Percentiles rank a stretch among this genome's conserved stretches.
Evolutionary conservation across 2,888 invertebrate genomes (phyloP).

Genomic region (Ligdia adustata): DNA sequence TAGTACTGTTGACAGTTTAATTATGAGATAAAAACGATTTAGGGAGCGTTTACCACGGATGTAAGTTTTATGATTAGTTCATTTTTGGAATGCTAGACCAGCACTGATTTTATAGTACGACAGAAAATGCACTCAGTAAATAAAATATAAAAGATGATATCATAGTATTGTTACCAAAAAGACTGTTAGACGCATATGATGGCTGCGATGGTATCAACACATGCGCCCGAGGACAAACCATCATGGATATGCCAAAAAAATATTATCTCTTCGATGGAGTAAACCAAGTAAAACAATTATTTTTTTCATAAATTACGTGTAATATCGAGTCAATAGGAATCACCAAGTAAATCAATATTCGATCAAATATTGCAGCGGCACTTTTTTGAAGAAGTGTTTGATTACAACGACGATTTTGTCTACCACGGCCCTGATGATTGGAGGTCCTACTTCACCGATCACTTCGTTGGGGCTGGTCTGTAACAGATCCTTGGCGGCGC

Average conservation of each 20-base stretch:
- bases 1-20: slow-evolving; percentile 70
- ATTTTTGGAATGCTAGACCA: too few relatives aligned
- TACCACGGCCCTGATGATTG: slow-evolving; percentile 48
- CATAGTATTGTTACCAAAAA: too few relatives aligned
- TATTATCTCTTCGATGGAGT: too few relatives aligned
- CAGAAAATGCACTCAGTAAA: too few relatives aligned
- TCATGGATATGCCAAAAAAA: too few relatives aligned
- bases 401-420: slow-evolving; percentile 43
- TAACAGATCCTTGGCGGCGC: slow-evolving; percentile 51
- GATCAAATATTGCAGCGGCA: slow-evolving; percentile 43
- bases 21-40: slow-evolving; percentile 51
- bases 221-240: too few relatives aligned
- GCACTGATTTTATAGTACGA: too few relatives aligned
- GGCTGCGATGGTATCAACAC: too few relatives aligned
- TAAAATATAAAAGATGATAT: too few relatives aligned
- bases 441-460: slow-evolving; percentile 51
- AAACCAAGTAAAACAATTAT: background rate
- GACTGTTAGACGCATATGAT: too few relatives aligned
- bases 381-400: slow-evolving; percentile 39
- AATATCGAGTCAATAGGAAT: background rate
- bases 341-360: slow-evolving; percentile 3
- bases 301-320: slow-evolving; percentile 1
- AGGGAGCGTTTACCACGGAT: slow-evolving; percentile 32
- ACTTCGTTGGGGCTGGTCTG: slow-evolving; percentile 51
- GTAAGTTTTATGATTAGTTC: slow-evolving; percentile 18